Evolutionary conservation across 2,888 invertebrate species (phyloP).

Genomic region (Caenorhabditis uteleia): DNA sequence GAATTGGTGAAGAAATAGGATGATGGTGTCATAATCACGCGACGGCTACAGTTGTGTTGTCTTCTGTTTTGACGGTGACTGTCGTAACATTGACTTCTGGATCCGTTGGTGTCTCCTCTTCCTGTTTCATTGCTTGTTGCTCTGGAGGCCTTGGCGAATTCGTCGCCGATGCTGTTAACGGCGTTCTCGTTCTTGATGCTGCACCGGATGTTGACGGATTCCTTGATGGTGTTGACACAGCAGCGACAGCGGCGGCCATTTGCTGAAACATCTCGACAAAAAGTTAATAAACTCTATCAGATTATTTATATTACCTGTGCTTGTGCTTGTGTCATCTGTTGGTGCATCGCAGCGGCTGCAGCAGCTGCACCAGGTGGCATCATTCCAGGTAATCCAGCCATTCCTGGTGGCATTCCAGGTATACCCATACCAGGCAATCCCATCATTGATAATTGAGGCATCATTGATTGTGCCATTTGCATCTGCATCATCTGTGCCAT

Average conservation of each 20-base stretch:
- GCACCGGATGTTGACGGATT: constrained; percentile 42
- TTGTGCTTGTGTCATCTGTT: constrained; percentile 12
- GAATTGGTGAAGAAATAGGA: no score
- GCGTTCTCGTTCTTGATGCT: constrained; percentile 40
- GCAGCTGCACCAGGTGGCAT: constrained; percentile 15
- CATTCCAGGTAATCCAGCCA: constrained; percentile 39
- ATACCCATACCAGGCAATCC: constrained; percentile 27
- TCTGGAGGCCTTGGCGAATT: constrained; percentile 40
- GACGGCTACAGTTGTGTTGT: constrained; percentile 44
- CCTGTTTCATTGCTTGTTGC: background rate
- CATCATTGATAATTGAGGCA: no score
- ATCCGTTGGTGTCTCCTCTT: constrained; percentile 10
- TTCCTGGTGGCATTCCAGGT: constrained; percentile 34
- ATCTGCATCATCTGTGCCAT: constrained; percentile 15
- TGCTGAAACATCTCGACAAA: constrained; percentile 9
- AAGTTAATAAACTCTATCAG: background rate
- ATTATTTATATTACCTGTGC: constrained; percentile 2
- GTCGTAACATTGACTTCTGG: constrained; percentile 7
- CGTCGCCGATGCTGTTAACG: constrained; percentile 37
- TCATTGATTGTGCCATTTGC: constrained; percentile 15
- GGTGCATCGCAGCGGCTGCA: constrained; percentile 17
- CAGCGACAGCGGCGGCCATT: constrained; percentile 23
- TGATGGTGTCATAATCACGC: constrained; percentile 28
- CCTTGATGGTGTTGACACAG: constrained; percentile 44
- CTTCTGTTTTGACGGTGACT: constrained; percentile 14